Percentiles rank a stretch among this genome's conserved stretches.
phyloP scores from a whole-genome alignment of 1,140 invertebrate species.

The Nasonia longicornis region DNA sequence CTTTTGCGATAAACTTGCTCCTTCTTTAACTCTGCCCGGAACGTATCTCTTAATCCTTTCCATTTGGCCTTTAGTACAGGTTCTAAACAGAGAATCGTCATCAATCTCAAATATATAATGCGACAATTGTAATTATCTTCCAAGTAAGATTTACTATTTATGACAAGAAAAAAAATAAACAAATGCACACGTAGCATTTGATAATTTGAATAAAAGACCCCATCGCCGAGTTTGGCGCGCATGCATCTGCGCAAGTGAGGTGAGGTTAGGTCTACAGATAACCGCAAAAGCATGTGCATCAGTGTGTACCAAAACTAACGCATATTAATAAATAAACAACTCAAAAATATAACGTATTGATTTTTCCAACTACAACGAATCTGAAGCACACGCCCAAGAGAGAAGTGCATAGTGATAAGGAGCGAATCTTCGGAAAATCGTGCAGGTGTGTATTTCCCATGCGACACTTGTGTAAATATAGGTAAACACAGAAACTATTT shows the following conservation, averaged over 20 bases:
- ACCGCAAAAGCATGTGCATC: not conserved
- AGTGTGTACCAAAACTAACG: not conserved
- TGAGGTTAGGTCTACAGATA: constrained; percentile 33
- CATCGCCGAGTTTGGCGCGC: not conserved
- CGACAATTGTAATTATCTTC: not conserved
- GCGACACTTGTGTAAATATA: not conserved
- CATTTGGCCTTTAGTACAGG: constrained; percentile 67
- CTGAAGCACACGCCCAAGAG: not conserved
- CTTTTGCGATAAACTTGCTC: constrained; percentile 62
- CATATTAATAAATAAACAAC: not conserved
- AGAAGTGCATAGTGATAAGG: not conserved
- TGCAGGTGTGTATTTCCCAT: not conserved
- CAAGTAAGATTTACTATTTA: not conserved
- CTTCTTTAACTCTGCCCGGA: constrained; percentile 67
- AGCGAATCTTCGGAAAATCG: not conserved
- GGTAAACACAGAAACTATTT: not conserved
- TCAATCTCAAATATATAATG: not conserved
- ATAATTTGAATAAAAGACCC: not conserved
- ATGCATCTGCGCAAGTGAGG: not conserved
- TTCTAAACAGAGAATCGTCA: constrained; percentile 53
- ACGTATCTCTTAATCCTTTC: constrained; percentile 68
- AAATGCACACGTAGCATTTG: not conserved
- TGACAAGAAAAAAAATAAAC: not conserved
- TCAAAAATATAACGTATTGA: not conserved
- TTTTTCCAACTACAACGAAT: not conserved